A percentile compares a stretch with the other conserved stretches of the same genome.
Evolutionary conservation across 1,140 invertebrate species (phyloP).

Genomic region (Diabrotica virgifera): DNA sequence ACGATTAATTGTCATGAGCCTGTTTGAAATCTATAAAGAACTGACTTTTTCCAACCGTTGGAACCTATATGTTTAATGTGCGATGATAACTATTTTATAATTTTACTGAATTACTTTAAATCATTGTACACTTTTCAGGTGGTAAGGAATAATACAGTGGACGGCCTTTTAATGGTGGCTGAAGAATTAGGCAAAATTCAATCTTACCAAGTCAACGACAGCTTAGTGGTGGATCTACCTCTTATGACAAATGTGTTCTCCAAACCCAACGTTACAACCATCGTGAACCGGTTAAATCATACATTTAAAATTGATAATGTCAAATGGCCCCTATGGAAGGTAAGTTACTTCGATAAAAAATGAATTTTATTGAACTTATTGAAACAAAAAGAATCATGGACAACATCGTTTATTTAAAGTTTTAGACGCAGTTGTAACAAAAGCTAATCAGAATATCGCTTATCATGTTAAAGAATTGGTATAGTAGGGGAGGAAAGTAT

Average conservation of each 20-base stretch:
- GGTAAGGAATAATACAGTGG: constrained; percentile 54
- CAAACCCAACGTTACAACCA: constrained; percentile 31
- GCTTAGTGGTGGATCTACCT: constrained; percentile 46
- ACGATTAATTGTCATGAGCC: too few species aligned
- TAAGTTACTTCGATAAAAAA: constrained; percentile 28
- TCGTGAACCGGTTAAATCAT: constrained; percentile 30
- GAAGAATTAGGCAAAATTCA: constrained; percentile 43
- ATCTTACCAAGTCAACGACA: constrained; percentile 41
- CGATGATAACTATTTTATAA: too few species aligned
- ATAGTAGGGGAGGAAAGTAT: too few species aligned
- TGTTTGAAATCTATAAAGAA: too few species aligned
- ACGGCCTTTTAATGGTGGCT: constrained; percentile 45
- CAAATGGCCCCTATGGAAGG: constrained; percentile 52
- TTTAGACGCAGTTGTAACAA: too few species aligned
- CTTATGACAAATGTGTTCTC: constrained; percentile 38
- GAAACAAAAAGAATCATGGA: too few species aligned
- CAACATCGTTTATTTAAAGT: too few species aligned
- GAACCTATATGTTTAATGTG: too few species aligned
- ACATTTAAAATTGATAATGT: constrained; percentile 40
- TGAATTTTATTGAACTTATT: too few species aligned
- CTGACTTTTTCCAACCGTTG: too few species aligned
- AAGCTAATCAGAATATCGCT: too few species aligned
- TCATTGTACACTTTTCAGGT: constrained; percentile 27
- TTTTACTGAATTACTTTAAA: background rate
- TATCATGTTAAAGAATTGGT: too few species aligned